Evolutionary conservation across 2,113 vertebrate genomes (phyloP).

Genomic region (Trematomus loennbergii): DNA sequence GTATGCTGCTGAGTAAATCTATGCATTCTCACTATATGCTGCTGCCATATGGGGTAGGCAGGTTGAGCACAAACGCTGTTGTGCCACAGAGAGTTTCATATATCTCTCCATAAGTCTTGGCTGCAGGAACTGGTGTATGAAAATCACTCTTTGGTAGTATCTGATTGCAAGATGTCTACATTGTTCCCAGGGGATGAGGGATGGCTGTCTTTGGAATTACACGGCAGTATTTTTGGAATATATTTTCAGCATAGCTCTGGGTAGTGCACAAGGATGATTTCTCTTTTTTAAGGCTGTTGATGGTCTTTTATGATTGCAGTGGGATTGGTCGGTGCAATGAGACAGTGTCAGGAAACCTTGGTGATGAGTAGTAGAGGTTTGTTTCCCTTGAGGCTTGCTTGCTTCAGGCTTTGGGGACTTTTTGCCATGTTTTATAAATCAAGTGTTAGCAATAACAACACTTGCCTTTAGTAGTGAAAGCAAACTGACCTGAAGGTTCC

Average conservation of each 20-base stretch:
- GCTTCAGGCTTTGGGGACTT: not conserved
- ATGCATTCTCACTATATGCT: slow-evolving; percentile 27
- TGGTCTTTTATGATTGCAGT: slow-evolving; percentile 15
- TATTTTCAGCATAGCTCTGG: slow-evolving; percentile 22
- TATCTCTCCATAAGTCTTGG: not conserved
- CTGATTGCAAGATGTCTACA: slow-evolving; percentile 21
- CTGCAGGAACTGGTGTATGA: slow-evolving; percentile 10
- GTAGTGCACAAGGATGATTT: slow-evolving; percentile 29
- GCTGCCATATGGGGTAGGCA: slow-evolving; percentile 47
- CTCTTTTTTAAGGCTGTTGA: slow-evolving; percentile 2
- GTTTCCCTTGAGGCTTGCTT: not conserved
- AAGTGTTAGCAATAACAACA: slow-evolving; percentile 19
- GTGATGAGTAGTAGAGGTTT: slow-evolving; percentile 12
- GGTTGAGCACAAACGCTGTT: slow-evolving; percentile 29
- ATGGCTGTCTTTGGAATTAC: slow-evolving; percentile 19
- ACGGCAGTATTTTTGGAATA: slow-evolving; percentile 11
- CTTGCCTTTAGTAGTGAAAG: slow-evolving; percentile 14
- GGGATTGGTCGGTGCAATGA: slow-evolving; percentile 14
- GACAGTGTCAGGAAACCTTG: slow-evolving; percentile 15
- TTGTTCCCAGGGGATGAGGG: slow-evolving; percentile 9
- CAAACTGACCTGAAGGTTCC: slow-evolving; percentile 13
- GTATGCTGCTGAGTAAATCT: slow-evolving; percentile 47
- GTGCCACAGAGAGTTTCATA: slow-evolving; percentile 32
- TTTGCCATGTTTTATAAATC: slow-evolving; percentile 1
- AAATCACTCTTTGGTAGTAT: not conserved